Evolutionary conservation across 2,888 invertebrate species (phyloP), one percentile per base, ranked within the genome.

Genomic region (Tetragonisca angustula): DNA sequence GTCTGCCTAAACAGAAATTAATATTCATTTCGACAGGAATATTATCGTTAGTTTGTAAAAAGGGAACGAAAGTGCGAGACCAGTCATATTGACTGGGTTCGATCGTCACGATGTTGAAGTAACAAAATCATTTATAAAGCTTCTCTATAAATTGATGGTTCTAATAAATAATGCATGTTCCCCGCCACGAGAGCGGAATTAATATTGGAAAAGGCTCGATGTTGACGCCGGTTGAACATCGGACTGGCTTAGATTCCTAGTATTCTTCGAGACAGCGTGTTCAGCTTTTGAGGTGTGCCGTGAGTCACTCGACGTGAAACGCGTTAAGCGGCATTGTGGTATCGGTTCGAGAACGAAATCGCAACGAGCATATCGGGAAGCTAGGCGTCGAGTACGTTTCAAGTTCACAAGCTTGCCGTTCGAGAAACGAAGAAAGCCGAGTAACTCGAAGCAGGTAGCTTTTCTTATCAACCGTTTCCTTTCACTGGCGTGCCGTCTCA

Each of bases 401-500:
- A 76, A 76, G 84, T 84, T 84, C 84, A 84, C 65, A 84, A 84
- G 79, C 52, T 71, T 75, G 49, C 52, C 43, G 83, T 70, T 6
- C 69, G 54, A 79, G 76, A 76, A 76, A 72, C 50, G 54, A 9
- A 9, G 62, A 32, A 52, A 56, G 32, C n/a, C 72, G 27, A 43
- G 73, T 52, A 54, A 52, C 24, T 32, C 49, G 67, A 74, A 76
- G 59, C 89, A 84, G 79, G 89, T 87, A 89, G 79, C 52, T 80
- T 86, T 71, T 84, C 84, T 89, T 88, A 88, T 88, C 89, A 78
- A 74, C 70, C 59, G 85, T 86, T 32, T 88, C 91, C 91, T 90
- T 91, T 90, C 91, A 91, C 91, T 91, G 83, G 84, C 73, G 80
- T 86, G 86, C 84, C 86, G 87, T 32, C 32, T 87, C 87, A 83